A percentile compares a stretch with the other conserved stretches of the same genome.
These are phyloP conservation scores for Eudyptes chrysolophus DNA, from an alignment of 2,113 vertebrate species.

Conservation along the genomic window DNA sequence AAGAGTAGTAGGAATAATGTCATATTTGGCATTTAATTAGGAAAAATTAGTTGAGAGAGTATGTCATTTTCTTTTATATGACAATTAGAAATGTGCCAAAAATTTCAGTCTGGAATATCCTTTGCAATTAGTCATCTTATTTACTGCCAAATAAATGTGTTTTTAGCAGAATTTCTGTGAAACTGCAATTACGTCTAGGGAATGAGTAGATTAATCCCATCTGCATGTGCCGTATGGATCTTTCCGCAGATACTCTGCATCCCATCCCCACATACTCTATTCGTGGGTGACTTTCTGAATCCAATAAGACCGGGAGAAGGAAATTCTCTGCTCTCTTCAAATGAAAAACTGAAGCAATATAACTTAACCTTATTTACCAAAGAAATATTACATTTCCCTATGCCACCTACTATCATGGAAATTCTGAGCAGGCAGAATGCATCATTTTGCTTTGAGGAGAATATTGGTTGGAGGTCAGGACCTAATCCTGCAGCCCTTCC, in stretches of 20 bases:
- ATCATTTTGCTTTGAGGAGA: not conserved
- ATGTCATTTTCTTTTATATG: slow-evolving; percentile 49
- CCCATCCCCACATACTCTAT: not conserved
- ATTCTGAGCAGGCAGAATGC: not conserved
- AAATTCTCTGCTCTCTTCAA: not conserved
- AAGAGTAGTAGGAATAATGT: slow-evolving; percentile 33
- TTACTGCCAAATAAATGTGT: slow-evolving; percentile 45
- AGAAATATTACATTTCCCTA: not conserved
- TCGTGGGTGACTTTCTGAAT: not conserved
- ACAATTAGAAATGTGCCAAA: slow-evolving; percentile 50
- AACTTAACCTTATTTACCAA: not conserved
- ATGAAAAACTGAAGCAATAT: not conserved
- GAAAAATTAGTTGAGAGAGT: slow-evolving; percentile 40
- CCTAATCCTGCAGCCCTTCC: not conserved
- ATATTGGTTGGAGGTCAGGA: not conserved
- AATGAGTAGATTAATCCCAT: not conserved
- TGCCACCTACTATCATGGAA: not conserved
- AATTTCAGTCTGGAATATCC: slow-evolving; percentile 12
- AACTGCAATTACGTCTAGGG: slow-evolving; percentile 14
- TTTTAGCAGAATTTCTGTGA: slow-evolving; percentile 37
- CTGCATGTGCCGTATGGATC: not conserved
- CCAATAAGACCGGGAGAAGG: not conserved
- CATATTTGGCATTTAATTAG: slow-evolving; percentile 42
- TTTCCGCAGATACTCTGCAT: not conserved
- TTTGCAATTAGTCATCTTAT: slow-evolving; percentile 48